A percentile compares a stretch with the other conserved stretches of the same genome.
Evolutionary conservation across 2,113 vertebrate genomes (phyloP).

Genomic region (Cricetomys ansorgei): DNA sequence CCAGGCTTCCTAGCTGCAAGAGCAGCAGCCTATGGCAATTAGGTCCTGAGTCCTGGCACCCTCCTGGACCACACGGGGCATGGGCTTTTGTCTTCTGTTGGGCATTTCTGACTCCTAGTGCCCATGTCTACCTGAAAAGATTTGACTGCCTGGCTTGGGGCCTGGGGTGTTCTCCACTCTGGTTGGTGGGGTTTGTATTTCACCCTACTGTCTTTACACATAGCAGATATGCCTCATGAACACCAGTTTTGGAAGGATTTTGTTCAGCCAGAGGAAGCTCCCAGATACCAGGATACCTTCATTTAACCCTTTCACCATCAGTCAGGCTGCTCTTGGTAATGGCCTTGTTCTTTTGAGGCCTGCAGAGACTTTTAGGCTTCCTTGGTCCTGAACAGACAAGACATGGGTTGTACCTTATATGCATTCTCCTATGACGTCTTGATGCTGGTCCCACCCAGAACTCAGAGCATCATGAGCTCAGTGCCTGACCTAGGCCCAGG

Average conservation of each 20-base stretch:
- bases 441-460: not conserved
- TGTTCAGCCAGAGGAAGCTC: fast-evolving
- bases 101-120: no score
- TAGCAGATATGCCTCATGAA: fast-evolving
- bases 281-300: fast-evolving
- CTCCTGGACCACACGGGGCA: fast-evolving
- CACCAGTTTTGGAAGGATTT: not conserved
- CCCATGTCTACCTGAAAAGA: fast-evolving
- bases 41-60: not conserved
- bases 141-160: fast-evolving
- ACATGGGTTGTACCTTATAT: no score
- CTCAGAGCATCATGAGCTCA: not conserved
- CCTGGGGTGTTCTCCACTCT: fast-evolving
- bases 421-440: not conserved
- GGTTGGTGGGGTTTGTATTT: fast-evolving
- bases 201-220: fast-evolving
- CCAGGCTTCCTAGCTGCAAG: no score
- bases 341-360: fast-evolving
- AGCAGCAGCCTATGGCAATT: fast-evolving
- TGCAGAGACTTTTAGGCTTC: fast-evolving
- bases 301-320: fast-evolving
- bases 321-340: not conserved
- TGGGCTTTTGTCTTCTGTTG: not conserved
- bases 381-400: not conserved
- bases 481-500: no score